Conservation (phyloP, 2,888 invertebrate species). For the Ommatoiulus sabulosus region DNA sequence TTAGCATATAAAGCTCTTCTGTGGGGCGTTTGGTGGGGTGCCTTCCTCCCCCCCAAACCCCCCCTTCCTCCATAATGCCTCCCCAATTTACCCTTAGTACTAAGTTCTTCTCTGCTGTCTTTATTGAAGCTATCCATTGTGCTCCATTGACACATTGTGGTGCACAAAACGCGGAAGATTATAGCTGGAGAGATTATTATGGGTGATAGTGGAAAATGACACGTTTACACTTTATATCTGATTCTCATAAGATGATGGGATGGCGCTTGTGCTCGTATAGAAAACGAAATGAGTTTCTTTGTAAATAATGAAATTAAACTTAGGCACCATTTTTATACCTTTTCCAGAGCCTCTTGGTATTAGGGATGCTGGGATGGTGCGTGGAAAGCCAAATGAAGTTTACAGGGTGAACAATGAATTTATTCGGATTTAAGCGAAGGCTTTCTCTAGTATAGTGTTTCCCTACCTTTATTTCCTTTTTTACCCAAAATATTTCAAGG, state of each 20-base stretch:
- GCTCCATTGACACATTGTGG: slow-evolving; percentile 54
- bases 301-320: slow-evolving; percentile 55
- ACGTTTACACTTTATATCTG: slow-evolving; percentile 55
- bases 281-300: slow-evolving; percentile 55
- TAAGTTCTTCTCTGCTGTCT: slow-evolving; percentile 41
- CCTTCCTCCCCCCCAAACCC: background rate
- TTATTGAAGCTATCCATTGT: slow-evolving; percentile 54
- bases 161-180: slow-evolving; percentile 53
- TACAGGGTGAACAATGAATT: background rate
- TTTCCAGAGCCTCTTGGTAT: background rate
- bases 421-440: too few species aligned
- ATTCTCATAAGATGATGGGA: slow-evolving; percentile 18
- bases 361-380: background rate
- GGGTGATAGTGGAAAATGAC: slow-evolving; percentile 54
- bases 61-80: slow-evolving; percentile 8
- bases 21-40: background rate
- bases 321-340: slow-evolving; percentile 12
- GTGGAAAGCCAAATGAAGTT: background rate
- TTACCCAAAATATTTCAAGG: too few species aligned
- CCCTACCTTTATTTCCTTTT: too few species aligned
- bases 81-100: slow-evolving; percentile 32
- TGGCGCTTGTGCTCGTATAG: slow-evolving; percentile 11
- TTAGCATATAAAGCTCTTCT: slow-evolving; percentile 14
- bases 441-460: too few species aligned
- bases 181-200: slow-evolving; percentile 55